Conservation (phyloP, 1,140 invertebrate genomes). For the Halictus rubicundus region DNA sequence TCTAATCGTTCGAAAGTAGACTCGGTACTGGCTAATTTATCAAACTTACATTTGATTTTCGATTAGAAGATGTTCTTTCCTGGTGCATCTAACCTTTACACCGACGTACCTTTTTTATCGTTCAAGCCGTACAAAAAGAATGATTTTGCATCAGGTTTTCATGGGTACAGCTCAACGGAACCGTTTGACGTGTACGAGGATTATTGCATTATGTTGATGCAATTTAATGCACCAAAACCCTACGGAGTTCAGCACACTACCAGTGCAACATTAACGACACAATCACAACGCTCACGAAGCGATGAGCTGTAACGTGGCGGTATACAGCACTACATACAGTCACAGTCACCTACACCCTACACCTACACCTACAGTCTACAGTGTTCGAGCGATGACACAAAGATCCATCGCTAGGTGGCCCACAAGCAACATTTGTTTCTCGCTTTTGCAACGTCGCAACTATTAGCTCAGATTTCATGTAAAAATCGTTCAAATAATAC, state of each 20-base stretch:
- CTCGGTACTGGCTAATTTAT: background rate
- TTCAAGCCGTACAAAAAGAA: background rate
- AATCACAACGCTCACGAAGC: conserved; percentile 13
- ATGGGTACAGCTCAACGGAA: background rate
- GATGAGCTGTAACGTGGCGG: conserved; percentile 25
- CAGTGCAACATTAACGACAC: conserved; percentile 31
- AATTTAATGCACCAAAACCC: conserved; percentile 18
- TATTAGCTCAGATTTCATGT: too few relatives aligned
- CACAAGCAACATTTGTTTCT: background rate
- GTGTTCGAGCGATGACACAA: background rate
- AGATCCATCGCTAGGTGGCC: background rate
- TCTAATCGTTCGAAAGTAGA: background rate
- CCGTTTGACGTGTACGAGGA: background rate
- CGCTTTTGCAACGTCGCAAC: too few relatives aligned
- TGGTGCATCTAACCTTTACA: conserved; percentile 25
- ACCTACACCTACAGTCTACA: too few relatives aligned
- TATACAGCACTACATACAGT: too few relatives aligned
- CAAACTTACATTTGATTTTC: conserved; percentile 14
- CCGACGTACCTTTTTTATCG: background rate
- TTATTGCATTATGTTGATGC: conserved; percentile 24
- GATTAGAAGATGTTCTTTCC: background rate
- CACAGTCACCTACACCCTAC: too few relatives aligned
- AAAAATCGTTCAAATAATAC: too few relatives aligned
- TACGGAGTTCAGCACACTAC: conserved; percentile 2
- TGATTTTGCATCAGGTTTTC: background rate